These are phyloP conservation scores for Tiaroga cobitis DNA, from an alignment of 2,797 vertebrate species.

Conservation along the genomic window DNA sequence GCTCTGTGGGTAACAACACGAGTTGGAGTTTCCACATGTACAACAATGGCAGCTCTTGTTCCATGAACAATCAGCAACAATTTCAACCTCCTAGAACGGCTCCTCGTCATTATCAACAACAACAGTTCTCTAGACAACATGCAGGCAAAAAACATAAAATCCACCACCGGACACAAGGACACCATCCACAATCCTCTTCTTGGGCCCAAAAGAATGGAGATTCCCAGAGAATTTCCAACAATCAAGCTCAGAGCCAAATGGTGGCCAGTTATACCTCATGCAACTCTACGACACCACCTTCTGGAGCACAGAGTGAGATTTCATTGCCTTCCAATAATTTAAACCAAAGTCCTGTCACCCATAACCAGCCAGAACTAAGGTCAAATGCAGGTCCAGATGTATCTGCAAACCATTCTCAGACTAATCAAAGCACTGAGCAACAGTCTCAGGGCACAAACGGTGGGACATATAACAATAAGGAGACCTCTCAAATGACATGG, in stretches of 20 bases:
- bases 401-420: neutral
- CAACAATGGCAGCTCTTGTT: neutral
- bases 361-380: neutral
- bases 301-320: neutral
- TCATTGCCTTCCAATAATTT: neutral
- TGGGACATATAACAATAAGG: neutral
- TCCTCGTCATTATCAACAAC: neutral
- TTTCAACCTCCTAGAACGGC: neutral
- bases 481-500: neutral
- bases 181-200: neutral
- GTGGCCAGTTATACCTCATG: neutral
- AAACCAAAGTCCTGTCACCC: neutral
- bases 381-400: neutral
- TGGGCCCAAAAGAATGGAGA: neutral
- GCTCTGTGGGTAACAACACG: neutral
- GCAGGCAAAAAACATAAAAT: neutral
- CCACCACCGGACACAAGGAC: neutral
- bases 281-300: neutral
- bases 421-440: neutral
- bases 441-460: neutral
- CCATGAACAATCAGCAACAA: slow-evolving; percentile 11
- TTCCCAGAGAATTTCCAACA: neutral
- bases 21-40: neutral
- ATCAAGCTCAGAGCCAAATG: neutral
- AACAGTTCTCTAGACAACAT: neutral